Conservation (phyloP, 1,140 invertebrate species). For the Drosophila bocqueti region DNA sequence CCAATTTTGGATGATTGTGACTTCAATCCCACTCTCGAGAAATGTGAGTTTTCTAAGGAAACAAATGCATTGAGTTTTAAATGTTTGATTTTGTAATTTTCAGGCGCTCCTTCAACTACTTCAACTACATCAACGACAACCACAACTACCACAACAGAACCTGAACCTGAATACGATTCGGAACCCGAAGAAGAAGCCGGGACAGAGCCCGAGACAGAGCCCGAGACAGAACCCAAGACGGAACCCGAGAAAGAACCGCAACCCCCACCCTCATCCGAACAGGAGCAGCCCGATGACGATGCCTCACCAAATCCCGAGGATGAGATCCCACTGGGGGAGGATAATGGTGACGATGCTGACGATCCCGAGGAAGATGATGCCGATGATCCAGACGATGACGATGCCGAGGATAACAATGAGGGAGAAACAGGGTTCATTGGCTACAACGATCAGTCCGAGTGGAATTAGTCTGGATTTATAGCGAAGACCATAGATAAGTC, state of each 20-base stretch:
- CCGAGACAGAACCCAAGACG: neutral
- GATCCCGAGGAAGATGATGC: neutral
- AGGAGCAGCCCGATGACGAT: neutral
- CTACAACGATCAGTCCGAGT: neutral
- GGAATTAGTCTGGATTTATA: neutral
- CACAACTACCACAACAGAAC: conserved; percentile 21
- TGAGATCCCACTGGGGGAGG: neutral
- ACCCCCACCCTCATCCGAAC: neutral
- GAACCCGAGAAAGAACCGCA: too few species aligned
- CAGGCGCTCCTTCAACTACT: conserved; percentile 20
- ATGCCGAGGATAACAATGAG: neutral
- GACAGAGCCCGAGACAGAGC: neutral
- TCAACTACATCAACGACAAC: conserved; percentile 1
- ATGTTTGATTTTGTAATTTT: neutral
- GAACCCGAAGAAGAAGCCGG: neutral
- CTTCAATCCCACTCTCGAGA: conserved; percentile 46
- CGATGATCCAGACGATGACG: neutral
- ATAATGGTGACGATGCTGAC: neutral
- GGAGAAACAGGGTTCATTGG: neutral
- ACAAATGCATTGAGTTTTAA: too few species aligned
- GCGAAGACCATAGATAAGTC: neutral
- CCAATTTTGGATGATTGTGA: conserved; percentile 36
- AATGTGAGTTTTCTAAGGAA: conserved; percentile 36
- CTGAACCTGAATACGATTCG: neutral
- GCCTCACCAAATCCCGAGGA: neutral